A percentile compares a stretch with the other conserved stretches of the same genome.
phyloP scores from a whole-genome alignment of 2,797 vertebrate genomes.

The Oryzias dopingdopingensis region DNA sequence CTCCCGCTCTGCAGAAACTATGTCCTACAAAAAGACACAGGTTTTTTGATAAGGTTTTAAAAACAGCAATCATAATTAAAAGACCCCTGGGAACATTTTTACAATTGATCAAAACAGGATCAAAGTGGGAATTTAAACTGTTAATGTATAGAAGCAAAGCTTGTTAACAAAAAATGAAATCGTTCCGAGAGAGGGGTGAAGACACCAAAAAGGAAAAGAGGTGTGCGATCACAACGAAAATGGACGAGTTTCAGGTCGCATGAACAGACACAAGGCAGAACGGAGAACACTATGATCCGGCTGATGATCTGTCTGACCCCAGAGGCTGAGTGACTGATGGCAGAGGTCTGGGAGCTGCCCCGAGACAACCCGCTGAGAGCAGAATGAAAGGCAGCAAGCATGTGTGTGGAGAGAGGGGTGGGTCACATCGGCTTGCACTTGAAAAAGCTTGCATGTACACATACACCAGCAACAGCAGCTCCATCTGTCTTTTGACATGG shows the following conservation, averaged over 20 bases:
- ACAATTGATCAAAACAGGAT: too few species aligned
- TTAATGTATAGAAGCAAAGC: slow-evolving; percentile 3
- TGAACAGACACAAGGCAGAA: slow-evolving; percentile 9
- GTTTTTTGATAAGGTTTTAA: too few species aligned
- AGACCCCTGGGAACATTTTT: too few species aligned
- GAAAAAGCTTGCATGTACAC: slow-evolving; percentile 39
- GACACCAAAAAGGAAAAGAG: slow-evolving; percentile 9
- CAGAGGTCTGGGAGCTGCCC: slow-evolving; percentile 66
- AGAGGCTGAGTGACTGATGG: slow-evolving; percentile 62
- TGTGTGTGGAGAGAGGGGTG: slow-evolving; percentile 38
- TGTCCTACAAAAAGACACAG: too few species aligned
- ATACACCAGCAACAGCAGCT: slow-evolving; percentile 57
- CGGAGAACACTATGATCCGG: slow-evolving; percentile 24
- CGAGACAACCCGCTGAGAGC: slow-evolving; percentile 56
- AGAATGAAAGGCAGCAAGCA: slow-evolving; percentile 56
- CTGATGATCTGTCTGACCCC: slow-evolving; percentile 59
- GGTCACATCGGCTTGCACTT: slow-evolving; percentile 61
- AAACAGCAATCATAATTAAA: too few species aligned
- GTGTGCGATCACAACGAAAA: slow-evolving; percentile 20
- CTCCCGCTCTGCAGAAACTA: too few species aligned
- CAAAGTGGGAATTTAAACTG: too few species aligned
- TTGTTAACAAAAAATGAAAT: background rate
- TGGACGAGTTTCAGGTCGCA: slow-evolving; percentile 9
- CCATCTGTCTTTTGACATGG: slow-evolving; percentile 77
- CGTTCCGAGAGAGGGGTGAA: slow-evolving; percentile 1